Evolutionary conservation across 2,888 invertebrate genomes (phyloP).

Genomic region (Saturnia pavonia): DNA sequence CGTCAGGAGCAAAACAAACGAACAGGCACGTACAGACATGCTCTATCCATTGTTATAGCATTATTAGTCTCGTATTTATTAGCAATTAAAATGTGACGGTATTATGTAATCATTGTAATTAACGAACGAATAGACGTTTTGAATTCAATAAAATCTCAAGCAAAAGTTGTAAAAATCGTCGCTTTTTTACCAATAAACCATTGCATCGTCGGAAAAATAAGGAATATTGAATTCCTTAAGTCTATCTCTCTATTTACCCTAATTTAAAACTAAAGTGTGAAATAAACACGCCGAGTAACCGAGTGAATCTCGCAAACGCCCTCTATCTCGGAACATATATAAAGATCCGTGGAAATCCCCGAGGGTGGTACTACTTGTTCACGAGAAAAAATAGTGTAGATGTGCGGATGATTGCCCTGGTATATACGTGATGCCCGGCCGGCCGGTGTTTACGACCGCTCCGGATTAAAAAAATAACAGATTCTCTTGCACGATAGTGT

Average conservation of each 20-base stretch:
- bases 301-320: slow-evolving; percentile 8
- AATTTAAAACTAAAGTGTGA: background rate
- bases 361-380: slow-evolving; percentile 62
- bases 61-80: too few species aligned
- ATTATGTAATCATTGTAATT: too few species aligned
- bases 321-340: slow-evolving; percentile 54
- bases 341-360: slow-evolving; percentile 35
- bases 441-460: slow-evolving; percentile 64
- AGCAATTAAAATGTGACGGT: too few species aligned
- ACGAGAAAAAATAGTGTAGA: slow-evolving; percentile 73
- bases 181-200: background rate
- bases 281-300: background rate
- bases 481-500: background rate
- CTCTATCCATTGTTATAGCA: too few species aligned
- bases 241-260: background rate
- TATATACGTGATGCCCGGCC: slow-evolving; percentile 67
- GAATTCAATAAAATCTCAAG: too few species aligned
- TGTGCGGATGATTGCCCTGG: slow-evolving; percentile 72
- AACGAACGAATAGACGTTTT: too few species aligned
- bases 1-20: too few species aligned
- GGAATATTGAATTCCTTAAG: background rate
- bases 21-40: too few species aligned
- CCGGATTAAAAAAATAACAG: slow-evolving; percentile 69
- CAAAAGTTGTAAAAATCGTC: too few species aligned
- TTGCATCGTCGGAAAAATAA: background rate